phyloP scores from a whole-genome alignment of 2,797 vertebrate genomes.

The Ctenochaetus hawaiiensis region DNA sequence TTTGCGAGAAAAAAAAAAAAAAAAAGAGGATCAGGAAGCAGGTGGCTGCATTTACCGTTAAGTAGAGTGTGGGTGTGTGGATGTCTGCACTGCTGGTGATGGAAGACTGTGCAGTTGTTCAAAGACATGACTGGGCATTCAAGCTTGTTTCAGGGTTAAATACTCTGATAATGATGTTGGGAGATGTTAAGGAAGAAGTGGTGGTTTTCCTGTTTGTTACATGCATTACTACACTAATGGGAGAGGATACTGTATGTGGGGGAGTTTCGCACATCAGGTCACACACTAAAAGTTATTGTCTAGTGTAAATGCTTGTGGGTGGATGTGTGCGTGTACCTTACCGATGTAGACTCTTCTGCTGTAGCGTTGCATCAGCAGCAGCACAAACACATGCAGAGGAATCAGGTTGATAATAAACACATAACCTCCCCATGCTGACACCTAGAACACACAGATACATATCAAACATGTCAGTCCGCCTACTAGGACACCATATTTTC shows the following conservation, averaged over 20 bases:
- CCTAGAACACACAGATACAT: slow-evolving; percentile 83
- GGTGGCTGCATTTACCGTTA: slow-evolving; percentile 61
- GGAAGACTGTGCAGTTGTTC: slow-evolving; percentile 34
- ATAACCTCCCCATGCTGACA: slow-evolving; percentile 97
- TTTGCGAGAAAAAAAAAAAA: background rate
- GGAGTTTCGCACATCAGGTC: slow-evolving; percentile 43
- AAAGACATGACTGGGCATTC: slow-evolving; percentile 30
- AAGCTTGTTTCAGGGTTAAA: slow-evolving; percentile 61
- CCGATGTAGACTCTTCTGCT: slow-evolving; percentile 97
- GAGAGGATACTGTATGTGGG: slow-evolving; percentile 21
- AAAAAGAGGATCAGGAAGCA: slow-evolving; percentile 51
- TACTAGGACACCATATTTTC: background rate
- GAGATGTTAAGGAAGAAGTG: background rate
- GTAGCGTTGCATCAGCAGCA: slow-evolving; percentile 96
- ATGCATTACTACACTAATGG: slow-evolving; percentile 16
- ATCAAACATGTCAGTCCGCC: slow-evolving; percentile 36
- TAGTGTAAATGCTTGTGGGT: slow-evolving; percentile 16
- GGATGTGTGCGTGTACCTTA: slow-evolving; percentile 76
- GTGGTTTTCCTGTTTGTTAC: background rate
- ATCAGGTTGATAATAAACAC: slow-evolving; percentile 99
- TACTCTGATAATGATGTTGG: background rate
- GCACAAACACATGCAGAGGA: slow-evolving; percentile 96
- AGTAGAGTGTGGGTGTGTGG: slow-evolving; percentile 61
- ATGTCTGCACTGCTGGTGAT: slow-evolving; percentile 50
- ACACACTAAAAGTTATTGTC: slow-evolving; percentile 9